Evolutionary conservation across 2,888 invertebrate species (phyloP).

Genomic region (Holacanthella duospinosa): DNA sequence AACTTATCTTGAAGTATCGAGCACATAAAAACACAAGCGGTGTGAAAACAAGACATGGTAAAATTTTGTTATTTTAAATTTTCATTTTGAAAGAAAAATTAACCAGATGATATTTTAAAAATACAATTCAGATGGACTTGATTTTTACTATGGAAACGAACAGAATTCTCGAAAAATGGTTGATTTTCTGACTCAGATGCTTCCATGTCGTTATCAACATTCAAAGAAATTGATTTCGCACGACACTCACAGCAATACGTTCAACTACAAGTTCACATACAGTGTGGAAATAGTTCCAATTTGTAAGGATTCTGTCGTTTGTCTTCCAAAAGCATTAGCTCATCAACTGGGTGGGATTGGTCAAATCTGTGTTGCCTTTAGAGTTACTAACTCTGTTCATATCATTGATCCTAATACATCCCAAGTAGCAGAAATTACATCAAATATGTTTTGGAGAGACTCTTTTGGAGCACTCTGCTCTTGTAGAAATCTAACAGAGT

Average conservation of each 20-base stretch:
- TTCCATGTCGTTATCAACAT: constrained; percentile 77
- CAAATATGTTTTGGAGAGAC: constrained; percentile 70
- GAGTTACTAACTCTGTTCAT: constrained; percentile 81
- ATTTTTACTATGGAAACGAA: constrained; percentile 85
- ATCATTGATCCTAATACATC: constrained; percentile 82
- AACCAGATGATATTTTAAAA: neutral
- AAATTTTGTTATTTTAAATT: constrained; percentile 19
- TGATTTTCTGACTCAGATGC: constrained; percentile 75
- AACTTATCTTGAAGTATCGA: constrained; percentile 87
- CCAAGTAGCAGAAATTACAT: constrained; percentile 76
- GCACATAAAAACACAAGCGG: constrained; percentile 80
- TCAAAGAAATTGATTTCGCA: constrained; percentile 94
- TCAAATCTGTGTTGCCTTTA: constrained; percentile 73
- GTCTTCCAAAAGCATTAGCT: constrained; percentile 73
- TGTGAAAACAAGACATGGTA: constrained; percentile 74
- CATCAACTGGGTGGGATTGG: constrained; percentile 78
- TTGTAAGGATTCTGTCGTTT: constrained; percentile 87
- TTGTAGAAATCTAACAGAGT: constrained; percentile 82
- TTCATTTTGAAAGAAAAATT: neutral
- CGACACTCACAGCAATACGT: constrained; percentile 90
- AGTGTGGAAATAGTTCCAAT: constrained; percentile 92
- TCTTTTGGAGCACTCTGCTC: constrained; percentile 80
- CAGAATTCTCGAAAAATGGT: constrained; percentile 88
- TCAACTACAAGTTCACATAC: constrained; percentile 91
- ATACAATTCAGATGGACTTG: constrained; percentile 65